Base-by-base conservation (phyloP, 1,140 invertebrate genomes). In the Eueides isabella region DNA sequence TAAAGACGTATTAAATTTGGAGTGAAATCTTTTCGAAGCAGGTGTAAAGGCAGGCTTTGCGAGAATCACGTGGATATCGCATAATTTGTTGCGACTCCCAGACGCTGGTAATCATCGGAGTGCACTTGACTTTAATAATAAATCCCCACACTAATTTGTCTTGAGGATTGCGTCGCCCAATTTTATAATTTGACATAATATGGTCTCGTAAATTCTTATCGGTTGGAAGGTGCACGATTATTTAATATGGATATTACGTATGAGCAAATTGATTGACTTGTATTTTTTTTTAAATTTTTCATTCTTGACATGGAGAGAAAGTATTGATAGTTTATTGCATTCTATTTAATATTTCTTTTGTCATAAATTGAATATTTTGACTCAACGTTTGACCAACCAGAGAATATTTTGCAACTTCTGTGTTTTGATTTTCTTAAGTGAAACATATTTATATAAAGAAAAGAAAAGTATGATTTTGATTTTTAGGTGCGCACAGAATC, bases 181-280 rank as follows among this genome's bases (percentile, higher is more conserved):
- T 87, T 85, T 83, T 78, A 82, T 87, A 87, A 87, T 87, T 87
- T 85, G 82, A 85, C 78, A 78, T 85, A 84, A 85, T 83, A 76
- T 78, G 55, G 76, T 69, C 79, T 85, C 78, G 79, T 84, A 85
- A 86, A 86, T 86, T 82, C 76, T 85, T 86, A 82, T 80, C 76
- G 75, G 69, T 64, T 75, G 76, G 74, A 75, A 75, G 65, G 69
- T 81, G 79, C n/a, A 55, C 2, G 48, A 0, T 55, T 55, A 26
- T 55, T 55, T 26, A 26, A 55, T 55, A 55, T 26, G 48, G 48
- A 55, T 55, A 55, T 55, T 55, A 55, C 48, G 48, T 55, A 55
- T 2, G 44, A 23, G 19, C 2, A 23, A 26, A 26, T 26, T 55
- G 9, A 7, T 55, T 55, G 12, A 14, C 26, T 23, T 55, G 19